Base-by-base conservation (phyloP, 2,888 invertebrate species). In the Drosophila diplacantha region DNA sequence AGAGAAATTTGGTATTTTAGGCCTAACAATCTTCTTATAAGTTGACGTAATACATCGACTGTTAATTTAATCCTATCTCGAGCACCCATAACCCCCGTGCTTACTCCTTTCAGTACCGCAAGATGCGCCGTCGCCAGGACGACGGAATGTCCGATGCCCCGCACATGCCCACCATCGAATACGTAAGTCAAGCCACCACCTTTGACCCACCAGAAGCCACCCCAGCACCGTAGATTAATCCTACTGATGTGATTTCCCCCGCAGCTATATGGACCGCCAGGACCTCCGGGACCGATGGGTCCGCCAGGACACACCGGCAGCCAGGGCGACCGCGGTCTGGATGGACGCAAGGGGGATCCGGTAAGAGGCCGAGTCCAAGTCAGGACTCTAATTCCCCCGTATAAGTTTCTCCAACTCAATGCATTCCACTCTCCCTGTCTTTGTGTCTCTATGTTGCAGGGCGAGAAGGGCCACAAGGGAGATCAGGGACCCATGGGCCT, bases 401-500 rank as follows among this genome's bases (percentile, higher is more conserved):
- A 46, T 46, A 9, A 5, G 31, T 46, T 31, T 31, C 31, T 20
- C 16, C 3, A 44, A 46, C 31, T n/a, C 14, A 5, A 7, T 26
- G 38, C 3, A 38, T 12, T 11, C 37, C 37, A 11, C 16, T 18
- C 24, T 38, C 22, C 3, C 7, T 12, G 8, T 29, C 18, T 50
- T 18, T 31, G 6, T 41, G 12, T 9, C 11, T 49, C 22, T 16
- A 3, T 16, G 18, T 18, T 16, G 50, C 79, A 88, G 88, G 86
- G 88, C 70, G 88, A 88, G 37, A 88, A 87, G 73, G 88, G 86
- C 50, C 76, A 81, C 62, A 88, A 88, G 71, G 88, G 88, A 41
- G 88, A 89, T 79, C 87, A 87, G 69, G 98, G 98, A 77, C 97
- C 97, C 56, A 97, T 97, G 96, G 98, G 97, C 84, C 90, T 98